phyloP scores from a whole-genome alignment of 2,113 vertebrate genomes.

The Choloepus hoffmanni region DNA sequence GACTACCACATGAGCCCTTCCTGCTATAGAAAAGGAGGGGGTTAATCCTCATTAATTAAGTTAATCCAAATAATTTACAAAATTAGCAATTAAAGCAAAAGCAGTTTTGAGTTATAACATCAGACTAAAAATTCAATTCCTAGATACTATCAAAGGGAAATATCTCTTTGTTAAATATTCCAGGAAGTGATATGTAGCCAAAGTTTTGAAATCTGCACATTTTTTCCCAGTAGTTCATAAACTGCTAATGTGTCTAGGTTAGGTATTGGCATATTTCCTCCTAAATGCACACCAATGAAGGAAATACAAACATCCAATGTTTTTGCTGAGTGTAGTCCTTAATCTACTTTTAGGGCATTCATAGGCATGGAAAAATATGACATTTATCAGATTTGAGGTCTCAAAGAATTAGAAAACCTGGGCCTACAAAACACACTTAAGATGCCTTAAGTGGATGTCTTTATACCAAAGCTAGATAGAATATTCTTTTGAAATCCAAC shows the following conservation, averaged over 20 bases:
- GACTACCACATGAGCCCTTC: not conserved
- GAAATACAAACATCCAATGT: not conserved
- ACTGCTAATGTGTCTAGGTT: not conserved
- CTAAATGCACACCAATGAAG: slow-evolving; percentile 39
- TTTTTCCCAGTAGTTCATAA: slow-evolving; percentile 23
- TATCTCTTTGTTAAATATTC: not conserved
- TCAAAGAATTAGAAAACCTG: slow-evolving; percentile 47
- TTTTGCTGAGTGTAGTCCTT: not conserved
- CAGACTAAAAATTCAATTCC: not conserved
- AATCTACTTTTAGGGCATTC: not conserved
- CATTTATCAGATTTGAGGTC: slow-evolving; percentile 39
- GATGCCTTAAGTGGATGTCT: not conserved
- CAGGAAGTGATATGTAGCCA: not conserved
- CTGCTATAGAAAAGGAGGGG: not conserved
- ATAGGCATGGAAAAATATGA: not conserved
- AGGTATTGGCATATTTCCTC: slow-evolving; percentile 12
- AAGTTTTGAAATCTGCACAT: slow-evolving; percentile 15
- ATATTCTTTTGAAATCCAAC: slow-evolving; percentile 44
- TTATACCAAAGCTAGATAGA: not conserved
- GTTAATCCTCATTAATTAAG: not conserved
- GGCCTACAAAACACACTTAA: not conserved
- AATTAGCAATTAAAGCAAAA: not conserved
- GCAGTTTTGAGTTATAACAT: not conserved
- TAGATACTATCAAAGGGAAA: not conserved
- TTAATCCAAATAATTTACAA: slow-evolving; percentile 33